Evolutionary conservation across 2,113 vertebrate species (phyloP), one percentile per base, ranked within the genome.

Genomic region (Pagrus major): DNA sequence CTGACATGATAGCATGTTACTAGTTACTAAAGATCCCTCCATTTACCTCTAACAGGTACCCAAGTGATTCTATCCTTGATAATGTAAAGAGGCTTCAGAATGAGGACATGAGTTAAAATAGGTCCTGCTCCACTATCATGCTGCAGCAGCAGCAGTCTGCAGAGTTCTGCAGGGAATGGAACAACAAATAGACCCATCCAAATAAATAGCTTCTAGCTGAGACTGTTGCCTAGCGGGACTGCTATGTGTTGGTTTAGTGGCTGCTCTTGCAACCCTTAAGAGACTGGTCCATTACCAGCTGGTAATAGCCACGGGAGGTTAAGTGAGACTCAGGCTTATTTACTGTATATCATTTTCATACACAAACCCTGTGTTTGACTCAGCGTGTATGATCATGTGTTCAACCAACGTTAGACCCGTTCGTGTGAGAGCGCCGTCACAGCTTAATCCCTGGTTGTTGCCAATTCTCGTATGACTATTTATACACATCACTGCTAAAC

Each of bases 191-290:
- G 75, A 72, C 4, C 33, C 49, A 33, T 80, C 60, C 58, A 78
- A 71, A 87, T 84, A 86, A 90, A 90, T 60, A 80, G 78, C 71
- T 85, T n/a, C 60, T 69, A 31, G 68, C 55, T 46, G 44, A 68
- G 55, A 39, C 63, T 42, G 85, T 74, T 86, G 79, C 88, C 69
- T 16, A 29, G 81, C 5, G n/a, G 4, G 31, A n/a, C 56, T 46
- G 58, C 65, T 4, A 71, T 67, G 58, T 72, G 71, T 75, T 80
- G 49, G 18, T 78, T 87, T 78, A 76, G 75, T 73, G 68, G 63
- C 39, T 49, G 5, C 41, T 66, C 65, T 49, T 11, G 33, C 59
- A 76, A 63, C 42, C 54, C 42, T 61, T 66, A 70, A 68, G 33
- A 52, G 72, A 68, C 23, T 9, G 52, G 41, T 70, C 77, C 65